phyloP scores from a whole-genome alignment of 2,113 vertebrate genomes.

The Mormyrus iriodes region DNA sequence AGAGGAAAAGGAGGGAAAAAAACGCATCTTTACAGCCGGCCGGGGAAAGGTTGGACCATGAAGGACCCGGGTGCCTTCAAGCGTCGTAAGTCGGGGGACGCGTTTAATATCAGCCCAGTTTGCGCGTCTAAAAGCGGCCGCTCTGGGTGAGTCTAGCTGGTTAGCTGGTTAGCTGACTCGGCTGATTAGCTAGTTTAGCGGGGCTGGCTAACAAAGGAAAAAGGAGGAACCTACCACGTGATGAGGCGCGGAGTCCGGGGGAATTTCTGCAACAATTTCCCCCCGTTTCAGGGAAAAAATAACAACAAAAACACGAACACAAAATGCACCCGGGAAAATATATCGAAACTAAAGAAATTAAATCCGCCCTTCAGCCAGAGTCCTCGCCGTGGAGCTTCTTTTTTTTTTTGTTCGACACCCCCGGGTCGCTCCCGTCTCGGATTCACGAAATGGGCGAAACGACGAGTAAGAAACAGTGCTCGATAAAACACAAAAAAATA shows the following conservation, averaged over 20 bases:
- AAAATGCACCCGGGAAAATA: slow-evolving; percentile 26
- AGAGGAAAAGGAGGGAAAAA: background rate
- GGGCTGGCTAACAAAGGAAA: slow-evolving; percentile 73
- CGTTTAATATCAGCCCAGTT: background rate
- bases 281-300: slow-evolving; percentile 63
- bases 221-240: slow-evolving; percentile 92
- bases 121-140: background rate
- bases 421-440: slow-evolving; percentile 57
- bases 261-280: slow-evolving; percentile 80
- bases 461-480: slow-evolving; percentile 49
- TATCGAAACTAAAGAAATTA: slow-evolving; percentile 33
- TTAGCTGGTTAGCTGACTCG: slow-evolving; percentile 11
- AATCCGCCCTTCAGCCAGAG: slow-evolving; percentile 42
- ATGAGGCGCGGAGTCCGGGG: slow-evolving; percentile 84
- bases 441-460: slow-evolving; percentile 68
- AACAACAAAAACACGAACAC: background rate
- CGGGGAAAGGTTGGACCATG: background rate
- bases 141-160: background rate
- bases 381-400: slow-evolving; percentile 30
- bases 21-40: background rate
- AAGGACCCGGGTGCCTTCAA: background rate
- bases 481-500: slow-evolving; percentile 43
- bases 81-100: background rate
- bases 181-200: slow-evolving; percentile 8
- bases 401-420: slow-evolving; percentile 26